Base-by-base conservation (phyloP, 2,113 vertebrate species). In the Lycaon pictus region DNA sequence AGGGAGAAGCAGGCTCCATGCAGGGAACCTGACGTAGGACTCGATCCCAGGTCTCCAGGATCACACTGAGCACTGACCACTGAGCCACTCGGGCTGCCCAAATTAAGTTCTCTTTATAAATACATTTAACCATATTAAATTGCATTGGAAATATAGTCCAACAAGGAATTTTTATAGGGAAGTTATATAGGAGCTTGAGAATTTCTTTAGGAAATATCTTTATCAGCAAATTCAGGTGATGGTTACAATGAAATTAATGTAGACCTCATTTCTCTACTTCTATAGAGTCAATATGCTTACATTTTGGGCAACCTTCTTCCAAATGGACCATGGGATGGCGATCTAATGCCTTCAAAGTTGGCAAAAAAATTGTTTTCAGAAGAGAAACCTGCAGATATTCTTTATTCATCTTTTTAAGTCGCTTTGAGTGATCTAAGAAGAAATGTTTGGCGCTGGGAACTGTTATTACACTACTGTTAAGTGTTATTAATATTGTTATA, bases 401-500 rank as follows among this genome's bases (percentile, higher is more conserved):
- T 95, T 82, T 79, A 71, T 37, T 74, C 63, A 94, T 51, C 19
- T 62, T 51, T 77, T 87, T 88, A 80, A 67, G 32, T 74, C 12
- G 82, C 4, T 88, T 3, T 29, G 51, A 94, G 43, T 88, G 92
- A 72, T 81, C 7, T 32, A 91, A 88, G 32, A 74, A 86, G 11
- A 81, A 95, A 93, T 95, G 23, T 87, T 29, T 76, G 62, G 71
- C 5, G 9, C 20, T 85, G 7, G 53, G 29, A 90, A 80, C 16
- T 19, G 7, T 79, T 94, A 58, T n/a, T 56, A 51, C 87, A 85
- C 77, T 95, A 82, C 58, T 91, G 2, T 35, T 94, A 88, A 83
- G 20, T 91, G 13, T 77, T 91, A 90, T 89, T 97, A 88, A 93
- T 86, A 86, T 56, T 84, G 58, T 35, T 88, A 63, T 7, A 94